A percentile compares a stretch with the other conserved stretches of the same genome.
Evolutionary conservation across 2,797 vertebrate genomes (phyloP).

Genomic region (Tapirus indicus): DNA sequence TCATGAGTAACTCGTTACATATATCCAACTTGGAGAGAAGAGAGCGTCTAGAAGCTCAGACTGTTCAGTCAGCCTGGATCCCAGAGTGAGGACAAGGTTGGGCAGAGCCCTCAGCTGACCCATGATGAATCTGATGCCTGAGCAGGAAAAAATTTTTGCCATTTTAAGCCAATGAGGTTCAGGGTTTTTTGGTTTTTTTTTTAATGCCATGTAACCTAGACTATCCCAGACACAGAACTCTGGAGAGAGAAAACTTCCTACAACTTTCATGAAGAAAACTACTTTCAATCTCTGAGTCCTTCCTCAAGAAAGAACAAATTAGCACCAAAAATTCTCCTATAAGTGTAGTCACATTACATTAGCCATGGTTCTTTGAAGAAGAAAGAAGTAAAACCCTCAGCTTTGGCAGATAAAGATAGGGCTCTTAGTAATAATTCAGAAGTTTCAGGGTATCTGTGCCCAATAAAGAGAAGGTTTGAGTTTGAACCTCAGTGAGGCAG

Average conservation of each 20-base stretch:
- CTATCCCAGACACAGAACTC: not conserved
- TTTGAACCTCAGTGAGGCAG: not conserved
- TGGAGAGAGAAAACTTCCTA: not conserved
- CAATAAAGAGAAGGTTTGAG: not conserved
- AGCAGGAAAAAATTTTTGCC: not conserved
- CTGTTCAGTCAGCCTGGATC: not conserved
- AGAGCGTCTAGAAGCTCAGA: not conserved
- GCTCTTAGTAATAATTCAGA: not conserved
- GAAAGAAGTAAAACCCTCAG: not conserved
- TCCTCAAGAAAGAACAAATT: not conserved
- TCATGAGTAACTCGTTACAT: not conserved
- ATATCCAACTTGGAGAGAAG: not conserved
- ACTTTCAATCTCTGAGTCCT: constrained; percentile 14
- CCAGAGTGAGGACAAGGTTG: not conserved
- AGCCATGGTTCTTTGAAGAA: not conserved
- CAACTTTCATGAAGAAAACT: not conserved
- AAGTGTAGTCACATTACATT: not conserved
- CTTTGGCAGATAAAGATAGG: not conserved
- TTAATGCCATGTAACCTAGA: not conserved
- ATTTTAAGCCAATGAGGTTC: not conserved
- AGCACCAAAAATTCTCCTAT: not conserved
- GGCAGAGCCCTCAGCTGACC: not conserved
- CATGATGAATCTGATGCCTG: not conserved
- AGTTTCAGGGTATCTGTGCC: not conserved
- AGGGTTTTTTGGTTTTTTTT: not conserved